These are phyloP conservation scores for Linyphia triangularis DNA, from an alignment of 2,888 invertebrate genomes.

Conservation along the genomic window DNA sequence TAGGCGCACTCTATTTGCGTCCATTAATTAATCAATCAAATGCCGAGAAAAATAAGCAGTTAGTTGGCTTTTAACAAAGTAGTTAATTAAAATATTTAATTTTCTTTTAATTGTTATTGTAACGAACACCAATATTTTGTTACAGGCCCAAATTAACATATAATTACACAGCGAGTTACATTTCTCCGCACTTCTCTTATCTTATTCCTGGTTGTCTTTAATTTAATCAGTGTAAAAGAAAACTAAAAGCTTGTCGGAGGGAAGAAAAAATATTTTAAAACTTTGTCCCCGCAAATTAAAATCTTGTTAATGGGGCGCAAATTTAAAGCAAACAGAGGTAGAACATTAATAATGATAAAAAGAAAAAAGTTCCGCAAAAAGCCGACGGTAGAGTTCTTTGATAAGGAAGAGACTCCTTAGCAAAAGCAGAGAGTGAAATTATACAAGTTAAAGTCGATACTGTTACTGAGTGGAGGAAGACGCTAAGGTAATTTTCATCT, in stretches of 20 bases:
- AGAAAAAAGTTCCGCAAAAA: constrained; percentile 21
- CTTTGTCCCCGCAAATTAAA: constrained; percentile 69
- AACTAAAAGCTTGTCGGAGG: not conserved
- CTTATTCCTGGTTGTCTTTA: constrained; percentile 14
- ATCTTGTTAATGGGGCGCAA: constrained; percentile 73
- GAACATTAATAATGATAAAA: constrained; percentile 40
- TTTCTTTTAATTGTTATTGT: too few species aligned
- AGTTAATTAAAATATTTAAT: too few species aligned
- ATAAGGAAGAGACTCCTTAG: constrained; percentile 42
- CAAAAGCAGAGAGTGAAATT: constrained; percentile 55
- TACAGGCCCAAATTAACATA: not conserved
- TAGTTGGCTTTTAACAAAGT: too few species aligned
- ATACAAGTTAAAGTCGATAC: constrained; percentile 67
- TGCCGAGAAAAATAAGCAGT: too few species aligned
- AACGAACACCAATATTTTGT: too few species aligned
- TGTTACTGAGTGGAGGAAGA: constrained; percentile 19
- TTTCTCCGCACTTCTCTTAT: not conserved
- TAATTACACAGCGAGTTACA: constrained; percentile 3
- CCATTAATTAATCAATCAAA: too few species aligned
- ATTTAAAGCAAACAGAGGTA: constrained; percentile 69
- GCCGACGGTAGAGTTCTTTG: constrained; percentile 52
- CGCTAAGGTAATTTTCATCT: constrained; percentile 72
- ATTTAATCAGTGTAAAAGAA: constrained; percentile 36
- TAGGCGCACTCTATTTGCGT: too few species aligned
- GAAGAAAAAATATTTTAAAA: constrained; percentile 30